phyloP scores from a whole-genome alignment of 2,888 invertebrate genomes.

The Lasioglossum villosulum region DNA sequence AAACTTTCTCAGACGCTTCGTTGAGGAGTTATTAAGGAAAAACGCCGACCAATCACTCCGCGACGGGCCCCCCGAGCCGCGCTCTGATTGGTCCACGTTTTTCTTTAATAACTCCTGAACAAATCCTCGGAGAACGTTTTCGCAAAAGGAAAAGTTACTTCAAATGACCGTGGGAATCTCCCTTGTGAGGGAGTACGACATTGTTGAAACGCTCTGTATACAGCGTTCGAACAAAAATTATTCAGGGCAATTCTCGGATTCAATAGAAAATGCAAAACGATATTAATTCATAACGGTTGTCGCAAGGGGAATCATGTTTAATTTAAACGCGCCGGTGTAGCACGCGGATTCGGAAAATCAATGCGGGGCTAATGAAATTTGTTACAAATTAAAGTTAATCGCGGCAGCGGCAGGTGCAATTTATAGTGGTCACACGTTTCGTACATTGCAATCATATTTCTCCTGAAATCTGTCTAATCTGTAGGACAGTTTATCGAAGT shows the following conservation, averaged over 20 bases:
- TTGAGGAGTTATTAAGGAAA: too few relatives aligned
- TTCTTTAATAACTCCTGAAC: too few relatives aligned
- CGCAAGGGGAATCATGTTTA: not conserved
- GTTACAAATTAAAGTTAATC: slow-evolving; percentile 27
- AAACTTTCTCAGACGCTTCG: too few relatives aligned
- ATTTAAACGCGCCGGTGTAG: not conserved
- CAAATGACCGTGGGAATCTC: too few relatives aligned
- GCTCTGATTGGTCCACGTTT: too few relatives aligned
- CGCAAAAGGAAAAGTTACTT: too few relatives aligned
- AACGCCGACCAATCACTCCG: too few relatives aligned
- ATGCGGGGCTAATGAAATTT: slow-evolving; percentile 17
- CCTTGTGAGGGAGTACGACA: too few relatives aligned
- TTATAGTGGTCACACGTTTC: slow-evolving; percentile 20
- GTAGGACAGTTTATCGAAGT: not conserved
- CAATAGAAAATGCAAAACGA: not conserved
- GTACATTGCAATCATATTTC: not conserved
- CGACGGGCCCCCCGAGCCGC: too few relatives aligned
- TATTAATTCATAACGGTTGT: not conserved
- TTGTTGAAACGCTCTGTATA: too few relatives aligned
- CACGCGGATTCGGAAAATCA: not conserved
- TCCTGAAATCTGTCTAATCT: not conserved
- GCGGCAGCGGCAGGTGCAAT: slow-evolving; percentile 25
- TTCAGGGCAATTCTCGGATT: not conserved
- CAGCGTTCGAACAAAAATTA: not conserved
- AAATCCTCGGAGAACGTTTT: too few relatives aligned